Percentiles rank a stretch among this genome's conserved stretches.
Evolutionary conservation across 2,113 vertebrate genomes (phyloP).

Genomic region (Copsychus sechellarum): DNA sequence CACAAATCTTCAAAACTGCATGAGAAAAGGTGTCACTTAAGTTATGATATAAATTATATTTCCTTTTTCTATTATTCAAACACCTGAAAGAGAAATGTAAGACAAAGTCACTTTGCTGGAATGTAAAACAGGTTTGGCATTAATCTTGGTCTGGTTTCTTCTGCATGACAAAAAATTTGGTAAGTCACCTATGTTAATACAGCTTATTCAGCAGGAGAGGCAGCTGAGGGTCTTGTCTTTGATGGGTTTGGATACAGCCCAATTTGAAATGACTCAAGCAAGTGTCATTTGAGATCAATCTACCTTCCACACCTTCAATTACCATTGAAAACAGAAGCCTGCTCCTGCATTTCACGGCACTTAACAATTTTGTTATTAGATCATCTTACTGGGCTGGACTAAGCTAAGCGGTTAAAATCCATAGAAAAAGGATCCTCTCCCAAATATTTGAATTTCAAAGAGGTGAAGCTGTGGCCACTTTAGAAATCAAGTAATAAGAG

Average conservation of each 20-base stretch:
- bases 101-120: not conserved
- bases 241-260: not conserved
- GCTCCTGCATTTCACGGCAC: not conserved
- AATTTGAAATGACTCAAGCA: not conserved
- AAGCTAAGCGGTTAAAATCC: not conserved
- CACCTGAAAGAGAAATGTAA: not conserved
- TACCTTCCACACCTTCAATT: not conserved
- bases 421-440: not conserved
- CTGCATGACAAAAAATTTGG: fast-evolving
- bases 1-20: not conserved
- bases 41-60: not conserved
- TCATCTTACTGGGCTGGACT: not conserved
- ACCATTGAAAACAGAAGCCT: not conserved
- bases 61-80: not conserved
- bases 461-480: not conserved
- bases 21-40: not conserved
- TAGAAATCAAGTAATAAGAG: not conserved
- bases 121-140: not conserved
- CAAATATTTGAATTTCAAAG: not conserved
- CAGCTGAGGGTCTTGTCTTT: not conserved
- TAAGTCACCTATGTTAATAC: not conserved
- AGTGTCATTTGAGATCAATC: not conserved
- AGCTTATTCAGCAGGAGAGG: not conserved
- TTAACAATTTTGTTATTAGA: not conserved
- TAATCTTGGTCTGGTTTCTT: not conserved